phyloP scores from a whole-genome alignment of 2,888 invertebrate species.

The Lycocerus yunnanus region DNA sequence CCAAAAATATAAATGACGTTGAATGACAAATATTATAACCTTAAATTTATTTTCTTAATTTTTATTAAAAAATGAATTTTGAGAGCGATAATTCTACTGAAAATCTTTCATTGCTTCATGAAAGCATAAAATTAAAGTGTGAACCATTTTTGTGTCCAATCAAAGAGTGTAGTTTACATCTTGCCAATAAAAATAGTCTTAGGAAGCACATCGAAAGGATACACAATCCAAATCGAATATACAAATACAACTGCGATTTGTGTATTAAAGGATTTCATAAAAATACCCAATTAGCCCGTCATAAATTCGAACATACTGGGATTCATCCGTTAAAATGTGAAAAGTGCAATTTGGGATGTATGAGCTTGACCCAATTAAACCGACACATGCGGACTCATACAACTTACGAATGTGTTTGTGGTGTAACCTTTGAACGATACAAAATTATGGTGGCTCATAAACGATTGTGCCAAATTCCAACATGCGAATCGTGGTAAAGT shows the following conservation, averaged over 20 bases:
- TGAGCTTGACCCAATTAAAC: slow-evolving; percentile 34
- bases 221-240: slow-evolving; percentile 33
- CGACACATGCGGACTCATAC: slow-evolving; percentile 45
- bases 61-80: background rate
- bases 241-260: slow-evolving; percentile 38
- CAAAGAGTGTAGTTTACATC: slow-evolving; percentile 39
- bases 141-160: slow-evolving; percentile 24
- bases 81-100: background rate
- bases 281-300: slow-evolving; percentile 40
- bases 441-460: slow-evolving; percentile 40
- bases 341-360: slow-evolving; percentile 39
- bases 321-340: slow-evolving; percentile 37
- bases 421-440: slow-evolving; percentile 43
- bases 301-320: slow-evolving; percentile 34
- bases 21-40: background rate
- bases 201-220: slow-evolving; percentile 40
- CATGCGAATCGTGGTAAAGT: slow-evolving; percentile 40
- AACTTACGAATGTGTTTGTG: slow-evolving; percentile 45
- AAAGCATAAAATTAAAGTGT: background rate
- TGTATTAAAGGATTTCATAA: slow-evolving; percentile 43
- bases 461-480: slow-evolving; percentile 32
- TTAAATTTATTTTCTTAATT: background rate
- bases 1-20: too few species aligned
- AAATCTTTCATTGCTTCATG: too few species aligned
- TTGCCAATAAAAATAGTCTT: slow-evolving; percentile 42